phyloP scores from a whole-genome alignment of 2,888 invertebrate species.

The Hymenopus coronatus region DNA sequence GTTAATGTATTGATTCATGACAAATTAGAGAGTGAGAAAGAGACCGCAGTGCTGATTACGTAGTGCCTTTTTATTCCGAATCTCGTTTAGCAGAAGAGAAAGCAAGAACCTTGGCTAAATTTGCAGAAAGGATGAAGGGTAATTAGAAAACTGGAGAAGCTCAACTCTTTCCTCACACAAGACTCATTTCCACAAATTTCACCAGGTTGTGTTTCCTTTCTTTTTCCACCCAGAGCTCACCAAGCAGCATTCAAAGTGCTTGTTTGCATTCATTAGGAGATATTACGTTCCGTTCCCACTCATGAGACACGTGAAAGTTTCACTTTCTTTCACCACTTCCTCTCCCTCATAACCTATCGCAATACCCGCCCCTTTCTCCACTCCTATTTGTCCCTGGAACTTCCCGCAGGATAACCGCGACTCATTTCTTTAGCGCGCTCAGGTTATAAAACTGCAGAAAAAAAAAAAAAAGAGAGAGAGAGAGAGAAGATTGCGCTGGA shows the following conservation, averaged over 20 bases:
- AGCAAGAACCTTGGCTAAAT: neutral
- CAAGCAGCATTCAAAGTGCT: neutral
- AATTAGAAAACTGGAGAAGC: neutral
- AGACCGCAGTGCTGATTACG: neutral
- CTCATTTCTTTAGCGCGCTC: too few species aligned
- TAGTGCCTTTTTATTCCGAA: neutral
- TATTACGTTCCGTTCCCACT: neutral
- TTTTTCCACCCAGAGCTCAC: neutral
- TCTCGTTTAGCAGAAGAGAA: too few species aligned
- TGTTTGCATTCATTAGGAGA: slow-evolving; percentile 13
- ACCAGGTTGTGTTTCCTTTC: neutral
- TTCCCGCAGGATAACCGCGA: too few species aligned
- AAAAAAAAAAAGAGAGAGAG: too few species aligned
- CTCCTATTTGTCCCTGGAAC: neutral
- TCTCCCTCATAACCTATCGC: neutral
- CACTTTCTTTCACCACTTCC: neutral
- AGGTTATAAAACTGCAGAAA: neutral
- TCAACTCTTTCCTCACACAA: neutral
- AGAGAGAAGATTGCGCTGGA: neutral
- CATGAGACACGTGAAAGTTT: neutral
- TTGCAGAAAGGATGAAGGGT: neutral
- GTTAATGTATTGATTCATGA: too few species aligned
- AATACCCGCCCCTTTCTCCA: too few species aligned
- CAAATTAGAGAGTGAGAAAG: too few species aligned
- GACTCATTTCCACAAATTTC: neutral